Percentiles rank a stretch among this genome's conserved stretches.
Conservation (phyloP, 2,888 invertebrate genomes). For the Stenodera caucasica region DNA sequence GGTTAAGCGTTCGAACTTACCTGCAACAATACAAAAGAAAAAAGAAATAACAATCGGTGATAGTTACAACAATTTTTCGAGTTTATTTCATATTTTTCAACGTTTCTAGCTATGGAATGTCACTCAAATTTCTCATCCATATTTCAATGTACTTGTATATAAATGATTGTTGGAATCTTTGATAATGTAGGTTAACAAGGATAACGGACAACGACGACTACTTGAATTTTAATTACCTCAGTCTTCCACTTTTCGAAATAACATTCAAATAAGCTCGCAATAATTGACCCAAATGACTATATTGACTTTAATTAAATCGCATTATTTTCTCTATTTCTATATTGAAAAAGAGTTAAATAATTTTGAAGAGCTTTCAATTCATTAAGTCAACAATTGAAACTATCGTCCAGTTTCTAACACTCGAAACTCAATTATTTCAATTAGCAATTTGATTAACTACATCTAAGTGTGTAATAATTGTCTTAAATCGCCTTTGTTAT, state of each 20-base stretch:
- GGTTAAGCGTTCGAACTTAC: constrained; percentile 4
- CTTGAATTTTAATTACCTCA: not conserved
- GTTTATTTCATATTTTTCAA: not conserved
- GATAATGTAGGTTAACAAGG: not conserved
- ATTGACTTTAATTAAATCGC: too few relatives aligned
- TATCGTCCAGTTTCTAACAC: not conserved
- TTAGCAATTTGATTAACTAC: not conserved
- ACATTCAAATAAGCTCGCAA: not conserved
- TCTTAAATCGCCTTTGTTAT: too few relatives aligned
- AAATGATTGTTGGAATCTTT: too few relatives aligned
- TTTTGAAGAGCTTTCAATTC: not conserved
- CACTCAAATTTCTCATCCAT: not conserved
- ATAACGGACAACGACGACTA: not conserved
- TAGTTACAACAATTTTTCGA: not conserved
- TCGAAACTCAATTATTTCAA: not conserved
- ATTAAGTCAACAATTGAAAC: too few relatives aligned
- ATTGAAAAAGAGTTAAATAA: not conserved
- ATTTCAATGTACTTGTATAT: not conserved
- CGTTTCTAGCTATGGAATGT: not conserved
- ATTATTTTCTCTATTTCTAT: too few relatives aligned
- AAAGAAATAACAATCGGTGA: not conserved
- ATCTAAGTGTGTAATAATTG: not conserved
- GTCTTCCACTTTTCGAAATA: not conserved
- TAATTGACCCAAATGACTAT: not conserved
- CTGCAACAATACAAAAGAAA: not conserved